Base-by-base conservation (phyloP, 2,797 vertebrate genomes). In the Sebastes taczanowskii region DNA sequence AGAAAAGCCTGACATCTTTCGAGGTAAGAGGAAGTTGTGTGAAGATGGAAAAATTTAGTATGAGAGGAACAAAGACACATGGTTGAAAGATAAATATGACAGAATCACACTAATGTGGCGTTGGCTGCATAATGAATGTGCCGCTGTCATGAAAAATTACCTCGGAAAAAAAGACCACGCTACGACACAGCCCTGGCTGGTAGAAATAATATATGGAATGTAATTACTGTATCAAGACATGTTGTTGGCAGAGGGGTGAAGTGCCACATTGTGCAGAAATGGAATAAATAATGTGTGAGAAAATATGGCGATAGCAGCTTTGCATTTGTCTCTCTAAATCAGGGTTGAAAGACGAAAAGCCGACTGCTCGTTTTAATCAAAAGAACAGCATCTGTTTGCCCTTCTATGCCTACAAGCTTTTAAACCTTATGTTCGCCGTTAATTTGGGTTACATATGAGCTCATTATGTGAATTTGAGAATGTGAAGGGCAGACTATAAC, bases 351-450 rank as follows among this genome's bases (percentile, higher is more conserved):
- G 74, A 78, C 74, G 8, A 77, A 61, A 77, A 71, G 52, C 42
- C 11, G 58, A 25, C 55, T 35, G 29, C 38, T 81, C n/a, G 70
- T 81, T 77, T 79, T 77, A 76, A 79, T 84, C 65, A 81, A 60
- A 73, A 18, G 42, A 74, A 65, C 79, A 68, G 32, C 75, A 86
- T 91, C 83, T 85, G 68, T 85, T 84, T 71, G 71, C 34, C 66
- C 34, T 70, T 70, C 7, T 38, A 22, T 68, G 71, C 80, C 80
- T 64, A 46, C 58, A 62, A 76, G 71, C 81, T 62, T 82, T 86
- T 64, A 77, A 78, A 77, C 78, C 46, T 30, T 22, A 58, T 78
- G 79, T 68, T 74, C 46, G 14, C 30, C 59, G 32, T 34, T 78
- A 52, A 74, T 86, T 72, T 67, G 22, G 59, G 72, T 63, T 64